These are phyloP conservation scores for Echiichthys vipera DNA, from an alignment of 2,797 vertebrate species.

Conservation along the genomic window DNA sequence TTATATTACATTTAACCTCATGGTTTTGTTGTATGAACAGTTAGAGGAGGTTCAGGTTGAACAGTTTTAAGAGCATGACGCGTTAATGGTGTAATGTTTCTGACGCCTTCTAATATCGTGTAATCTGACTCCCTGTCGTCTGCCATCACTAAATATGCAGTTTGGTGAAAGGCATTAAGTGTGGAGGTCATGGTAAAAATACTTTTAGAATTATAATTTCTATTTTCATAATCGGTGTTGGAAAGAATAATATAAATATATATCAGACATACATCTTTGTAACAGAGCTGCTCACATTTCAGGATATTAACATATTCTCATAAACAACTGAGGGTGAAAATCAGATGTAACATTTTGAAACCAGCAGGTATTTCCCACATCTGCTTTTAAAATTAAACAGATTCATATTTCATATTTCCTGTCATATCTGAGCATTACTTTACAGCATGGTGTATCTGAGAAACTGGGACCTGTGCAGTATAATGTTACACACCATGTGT, in stretches of 20 bases:
- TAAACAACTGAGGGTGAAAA: not conserved
- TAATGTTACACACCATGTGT: too few relatives aligned
- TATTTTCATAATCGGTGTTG: not conserved
- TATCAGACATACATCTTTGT: not conserved
- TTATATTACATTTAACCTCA: too few relatives aligned
- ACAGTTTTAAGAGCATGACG: too few relatives aligned
- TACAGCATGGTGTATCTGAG: not conserved
- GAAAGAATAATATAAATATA: not conserved
- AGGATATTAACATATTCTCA: not conserved
- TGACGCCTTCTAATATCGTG: too few relatives aligned
- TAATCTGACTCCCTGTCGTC: too few relatives aligned
- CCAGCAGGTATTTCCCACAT: not conserved
- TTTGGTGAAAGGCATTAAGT: not conserved
- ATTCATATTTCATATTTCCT: not conserved
- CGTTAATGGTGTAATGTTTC: too few relatives aligned
- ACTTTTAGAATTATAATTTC: not conserved
- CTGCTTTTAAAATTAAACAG: not conserved
- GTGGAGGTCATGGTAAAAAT: not conserved
- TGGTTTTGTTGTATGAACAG: too few relatives aligned
- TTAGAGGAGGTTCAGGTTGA: accelerated
- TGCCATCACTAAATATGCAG: not conserved
- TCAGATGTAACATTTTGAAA: not conserved
- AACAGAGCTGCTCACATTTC: not conserved
- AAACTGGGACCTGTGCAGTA: too few relatives aligned
- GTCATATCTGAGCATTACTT: not conserved